Conservation (phyloP, 1,140 invertebrate species). For the Pinna nobilis region DNA sequence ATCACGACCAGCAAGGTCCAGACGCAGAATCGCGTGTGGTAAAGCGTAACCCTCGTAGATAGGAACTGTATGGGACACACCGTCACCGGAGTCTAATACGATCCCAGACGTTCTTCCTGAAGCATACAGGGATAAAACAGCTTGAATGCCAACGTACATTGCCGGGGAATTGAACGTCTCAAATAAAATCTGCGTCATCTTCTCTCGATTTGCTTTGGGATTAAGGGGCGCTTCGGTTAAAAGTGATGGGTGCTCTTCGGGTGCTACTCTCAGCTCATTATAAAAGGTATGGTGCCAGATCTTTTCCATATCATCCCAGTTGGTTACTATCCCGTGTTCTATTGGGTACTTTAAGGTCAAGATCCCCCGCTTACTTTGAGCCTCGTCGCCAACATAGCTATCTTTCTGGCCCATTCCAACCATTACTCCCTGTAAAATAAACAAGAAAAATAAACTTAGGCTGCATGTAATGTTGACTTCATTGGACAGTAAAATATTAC, state of each 20-base stretch:
- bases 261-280: conserved; percentile 92
- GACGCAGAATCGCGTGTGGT: conserved; percentile 95
- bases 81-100: conserved; percentile 91
- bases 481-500: too few species aligned
- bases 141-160: conserved; percentile 95
- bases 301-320: conserved; percentile 88
- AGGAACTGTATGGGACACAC: conserved; percentile 94
- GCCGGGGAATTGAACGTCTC: conserved; percentile 89
- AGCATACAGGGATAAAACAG: conserved; percentile 92
- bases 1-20: conserved; percentile 92
- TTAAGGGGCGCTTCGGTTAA: conserved; percentile 70
- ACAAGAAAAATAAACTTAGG: too few species aligned
- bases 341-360: conserved; percentile 76
- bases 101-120: conserved; percentile 95
- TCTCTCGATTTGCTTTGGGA: conserved; percentile 71
- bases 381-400: conserved; percentile 75
- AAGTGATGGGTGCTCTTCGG: conserved; percentile 94
- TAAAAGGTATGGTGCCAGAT: conserved; percentile 85
- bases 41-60: conserved; percentile 87
- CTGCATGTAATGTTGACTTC: too few species aligned
- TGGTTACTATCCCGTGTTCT: conserved; percentile 77
- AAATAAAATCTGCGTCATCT: conserved; percentile 74
- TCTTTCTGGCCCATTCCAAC: conserved; percentile 93
- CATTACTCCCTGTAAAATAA: conserved; percentile 87
- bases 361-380: conserved; percentile 82